Base-by-base conservation (phyloP, 2,113 vertebrate species). In the Macquaria ambigua region DNA sequence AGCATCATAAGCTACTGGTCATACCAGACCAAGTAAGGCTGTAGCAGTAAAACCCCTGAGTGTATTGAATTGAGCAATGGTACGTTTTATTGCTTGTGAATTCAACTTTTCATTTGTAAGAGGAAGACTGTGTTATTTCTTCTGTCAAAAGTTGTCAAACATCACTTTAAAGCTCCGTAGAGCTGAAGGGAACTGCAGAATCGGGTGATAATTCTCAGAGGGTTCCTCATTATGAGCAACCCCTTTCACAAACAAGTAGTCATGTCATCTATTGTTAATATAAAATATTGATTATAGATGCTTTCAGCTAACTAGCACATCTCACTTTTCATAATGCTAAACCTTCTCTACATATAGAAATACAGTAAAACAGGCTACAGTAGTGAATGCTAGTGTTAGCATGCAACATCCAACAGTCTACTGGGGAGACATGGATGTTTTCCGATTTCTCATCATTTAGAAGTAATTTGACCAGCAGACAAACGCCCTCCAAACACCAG, bases 401-500 rank as follows among this genome's bases (percentile, higher is more conserved):
- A 56, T 48, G 23, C 37, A 72, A 4, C 21, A 20, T 52, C 55
- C 18, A 61, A 58, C 50, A 52, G 34, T 50, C 28, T 15, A n/a
- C 39, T 37, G 6, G 11, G 15, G 15, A 64, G 25, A 64, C 5
- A 0, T 52, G 37, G 41, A 21, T 15, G 12, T 37, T 58, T 59
- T 48, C 50, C 64, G 63, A 55, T 77, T 81, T 21, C n/a, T 83
- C 72, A 50, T 83, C 10, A 68, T 77, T 37, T 69, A 59, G 58
- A 90, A 55, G 55, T 69, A 2, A 69, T 80, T 67, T 74, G 56
- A 80, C 74, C 78, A 56, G 68, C 79, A 70, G 63, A 73, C 76
- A 77, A 81, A 87, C 11, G 37, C 74, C 68, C 59, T 66, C 46
- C 67, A 84, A 82, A 87, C 31, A 66, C 62, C 39, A 55, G 43